Percentiles rank a stretch among this genome's conserved stretches.
Evolutionary conservation across 2,888 invertebrate species (phyloP).

Genomic region (Cynaeus angustus): DNA sequence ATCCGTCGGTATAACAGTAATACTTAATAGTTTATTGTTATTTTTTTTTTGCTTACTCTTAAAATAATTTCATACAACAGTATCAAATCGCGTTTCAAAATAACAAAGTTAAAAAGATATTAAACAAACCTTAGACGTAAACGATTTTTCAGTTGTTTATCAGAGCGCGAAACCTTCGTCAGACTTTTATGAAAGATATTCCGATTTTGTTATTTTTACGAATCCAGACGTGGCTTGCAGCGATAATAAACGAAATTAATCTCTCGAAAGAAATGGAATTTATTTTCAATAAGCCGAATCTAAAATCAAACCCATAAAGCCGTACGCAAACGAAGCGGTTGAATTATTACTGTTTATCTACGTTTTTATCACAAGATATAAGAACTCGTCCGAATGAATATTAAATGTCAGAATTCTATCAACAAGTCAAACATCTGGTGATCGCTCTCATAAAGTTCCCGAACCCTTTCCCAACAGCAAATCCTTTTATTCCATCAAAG

Average conservation of each 20-base stretch:
- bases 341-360: conserved; percentile 1
- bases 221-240: conserved; percentile 1
- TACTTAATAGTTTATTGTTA: no score
- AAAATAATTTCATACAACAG: no score
- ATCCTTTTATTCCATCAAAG: conserved; percentile 34
- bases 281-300: conserved; percentile 4
- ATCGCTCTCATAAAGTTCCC: conserved; percentile 12
- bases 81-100: no score
- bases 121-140: neutral
- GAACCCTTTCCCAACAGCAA: conserved; percentile 10
- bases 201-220: conserved; percentile 4
- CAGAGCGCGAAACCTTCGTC: conserved; percentile 4
- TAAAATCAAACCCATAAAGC: neutral
- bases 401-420: conserved; percentile 6
- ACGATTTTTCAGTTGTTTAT: conserved; percentile 1
- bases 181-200: conserved; percentile 1
- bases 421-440: conserved; percentile 23
- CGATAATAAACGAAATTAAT: conserved; percentile 4
- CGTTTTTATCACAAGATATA: conserved; percentile 4
- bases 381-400: neutral
- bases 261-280: conserved; percentile 1
- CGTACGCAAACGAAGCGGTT: conserved; percentile 1
- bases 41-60: no score
- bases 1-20: no score
- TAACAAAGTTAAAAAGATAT: neutral